Conservation (phyloP, 2,888 invertebrate species). For the Acanthococcus lagerstroemiae region DNA sequence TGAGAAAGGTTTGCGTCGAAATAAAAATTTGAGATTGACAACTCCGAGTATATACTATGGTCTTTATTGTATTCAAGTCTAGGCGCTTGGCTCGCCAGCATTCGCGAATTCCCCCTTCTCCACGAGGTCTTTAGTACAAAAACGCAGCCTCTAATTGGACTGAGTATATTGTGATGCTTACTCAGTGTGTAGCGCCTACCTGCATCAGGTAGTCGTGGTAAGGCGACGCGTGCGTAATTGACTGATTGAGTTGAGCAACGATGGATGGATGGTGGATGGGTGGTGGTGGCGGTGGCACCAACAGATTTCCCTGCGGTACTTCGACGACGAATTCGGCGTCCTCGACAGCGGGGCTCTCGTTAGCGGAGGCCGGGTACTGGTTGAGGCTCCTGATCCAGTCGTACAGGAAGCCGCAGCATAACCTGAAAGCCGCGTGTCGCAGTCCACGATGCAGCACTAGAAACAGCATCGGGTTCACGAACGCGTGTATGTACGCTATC, state of each 20-base stretch:
- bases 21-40: too few relatives aligned
- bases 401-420: slow-evolving; percentile 65
- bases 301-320: slow-evolving; percentile 21
- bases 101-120: too few relatives aligned
- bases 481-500: slow-evolving; percentile 78
- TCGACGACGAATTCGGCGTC: slow-evolving; percentile 29
- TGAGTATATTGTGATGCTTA: too few relatives aligned
- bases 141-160: too few relatives aligned
- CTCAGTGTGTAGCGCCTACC: slow-evolving; percentile 8
- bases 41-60: too few relatives aligned
- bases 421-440: slow-evolving; percentile 58
- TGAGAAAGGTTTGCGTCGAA: too few relatives aligned
- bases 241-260: slow-evolving; percentile 19
- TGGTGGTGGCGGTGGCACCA: slow-evolving; percentile 27
- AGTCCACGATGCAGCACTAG: slow-evolving; percentile 66
- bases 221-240: slow-evolving; percentile 17
- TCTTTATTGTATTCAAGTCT: too few relatives aligned
- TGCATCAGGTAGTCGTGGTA: slow-evolving; percentile 3
- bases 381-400: slow-evolving; percentile 35
- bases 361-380: too few relatives aligned
- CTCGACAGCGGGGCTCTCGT: background rate
- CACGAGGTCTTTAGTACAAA: too few relatives aligned
- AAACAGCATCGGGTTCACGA: slow-evolving; percentile 71
- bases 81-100: too few relatives aligned
- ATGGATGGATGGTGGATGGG: slow-evolving; percentile 1